Conservation (phyloP, 2,888 invertebrate genomes). For the Eupsilia transversa region DNA sequence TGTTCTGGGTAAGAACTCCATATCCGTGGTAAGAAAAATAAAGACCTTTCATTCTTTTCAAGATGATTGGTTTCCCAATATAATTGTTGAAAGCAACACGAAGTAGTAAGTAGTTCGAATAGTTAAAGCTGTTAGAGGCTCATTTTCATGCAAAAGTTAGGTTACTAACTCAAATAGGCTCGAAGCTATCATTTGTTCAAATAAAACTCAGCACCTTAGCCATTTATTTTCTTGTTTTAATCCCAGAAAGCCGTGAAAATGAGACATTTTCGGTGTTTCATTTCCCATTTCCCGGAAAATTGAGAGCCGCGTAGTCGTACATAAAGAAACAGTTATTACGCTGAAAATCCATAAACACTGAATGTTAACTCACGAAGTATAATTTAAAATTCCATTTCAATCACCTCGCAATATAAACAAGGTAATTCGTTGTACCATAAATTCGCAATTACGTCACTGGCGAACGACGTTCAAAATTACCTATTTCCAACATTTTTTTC, state of each 20-base stretch:
- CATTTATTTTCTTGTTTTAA: background rate
- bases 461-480: conserved; percentile 88
- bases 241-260: background rate
- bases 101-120: too few species aligned
- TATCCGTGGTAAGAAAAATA: too few species aligned
- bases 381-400: conserved; percentile 72
- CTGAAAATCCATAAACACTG: conserved; percentile 47
- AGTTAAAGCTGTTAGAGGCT: too few species aligned
- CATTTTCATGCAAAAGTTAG: background rate
- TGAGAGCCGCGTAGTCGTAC: conserved; percentile 1
- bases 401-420: conserved; percentile 66
- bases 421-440: conserved; percentile 77
- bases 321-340: conserved; percentile 38
- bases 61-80: background rate
- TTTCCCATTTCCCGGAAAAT: conserved; percentile 5
- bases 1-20: too few species aligned
- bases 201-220: background rate
- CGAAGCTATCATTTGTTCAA: background rate
- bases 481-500: conserved; percentile 87
- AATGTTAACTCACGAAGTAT: conserved; percentile 50
- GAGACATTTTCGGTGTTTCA: conserved; percentile 1
- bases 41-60: too few species aligned
- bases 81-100: background rate
- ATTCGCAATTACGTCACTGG: conserved; percentile 86
- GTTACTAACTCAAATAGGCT: background rate